Conservation (phyloP, 2,888 invertebrate genomes). For the Tinea trinotella region DNA sequence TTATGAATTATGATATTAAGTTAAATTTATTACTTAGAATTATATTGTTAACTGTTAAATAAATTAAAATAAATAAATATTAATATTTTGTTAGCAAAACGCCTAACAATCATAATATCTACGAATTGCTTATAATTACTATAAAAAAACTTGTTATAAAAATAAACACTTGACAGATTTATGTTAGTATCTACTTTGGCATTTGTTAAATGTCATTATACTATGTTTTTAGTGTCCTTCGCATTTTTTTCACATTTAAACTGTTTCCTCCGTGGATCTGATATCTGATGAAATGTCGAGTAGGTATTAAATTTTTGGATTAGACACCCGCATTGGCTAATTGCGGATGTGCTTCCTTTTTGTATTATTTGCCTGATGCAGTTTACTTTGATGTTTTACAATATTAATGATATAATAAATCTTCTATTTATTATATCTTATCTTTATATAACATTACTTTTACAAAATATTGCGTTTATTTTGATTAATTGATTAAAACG, state of each 20-base stretch:
- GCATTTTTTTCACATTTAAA: background rate
- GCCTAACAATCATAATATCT: too few relatives aligned
- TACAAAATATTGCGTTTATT: too few relatives aligned
- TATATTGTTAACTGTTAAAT: background rate
- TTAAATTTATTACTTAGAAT: too few relatives aligned
- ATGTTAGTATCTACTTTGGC: background rate
- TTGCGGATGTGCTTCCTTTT: background rate
- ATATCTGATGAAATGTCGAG: background rate
- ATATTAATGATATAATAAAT: too few relatives aligned
- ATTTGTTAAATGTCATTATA: background rate
- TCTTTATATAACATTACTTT: too few relatives aligned
- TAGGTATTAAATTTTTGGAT: background rate
- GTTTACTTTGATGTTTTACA: background rate
- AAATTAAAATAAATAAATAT: background rate
- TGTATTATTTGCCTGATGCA: background rate
- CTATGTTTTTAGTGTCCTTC: background rate
- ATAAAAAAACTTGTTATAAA: too few relatives aligned
- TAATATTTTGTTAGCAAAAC: background rate
- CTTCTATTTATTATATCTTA: too few relatives aligned
- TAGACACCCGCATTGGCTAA: background rate
- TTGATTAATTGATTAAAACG: too few relatives aligned
- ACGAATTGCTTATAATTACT: too few relatives aligned
- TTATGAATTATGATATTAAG: too few relatives aligned
- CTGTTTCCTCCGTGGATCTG: conserved; percentile 4
- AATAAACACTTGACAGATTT: too few relatives aligned